Evolutionary conservation across 2,797 vertebrate species (phyloP), one percentile per base, ranked within the genome.

Genomic region (Meriones psammophilus): DNA sequence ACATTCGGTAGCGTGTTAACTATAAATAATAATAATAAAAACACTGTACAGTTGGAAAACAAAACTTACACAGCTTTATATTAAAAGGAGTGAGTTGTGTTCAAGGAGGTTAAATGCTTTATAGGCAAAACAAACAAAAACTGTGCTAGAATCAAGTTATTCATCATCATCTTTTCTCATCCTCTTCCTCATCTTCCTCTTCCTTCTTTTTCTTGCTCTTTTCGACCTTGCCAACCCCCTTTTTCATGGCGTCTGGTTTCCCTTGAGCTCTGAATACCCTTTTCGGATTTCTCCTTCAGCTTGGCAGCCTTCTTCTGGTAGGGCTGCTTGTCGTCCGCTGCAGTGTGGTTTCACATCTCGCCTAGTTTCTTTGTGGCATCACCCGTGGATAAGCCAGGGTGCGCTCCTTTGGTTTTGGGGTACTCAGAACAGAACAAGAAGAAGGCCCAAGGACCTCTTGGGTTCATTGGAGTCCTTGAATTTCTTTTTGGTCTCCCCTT

Each of bases 91-190:
- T 46, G 73, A 76, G 24, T 46, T 76, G 39, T 76, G 99, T 99
- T 99, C 99, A 99, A 98, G 60, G 78, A 24, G 99, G 98, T 99
- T 99, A 99, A 99, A 99, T 99, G 99, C 99, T 99, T 99, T 99
- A 99, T 99, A 99, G 99, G 99, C 99, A 99, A 99, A 98, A 99
- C 99, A 98, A 98, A 50, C 50, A 50, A 50, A 50, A 50, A 50
- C 39, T 84, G 5, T 84, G 5, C 26, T 20, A 6, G 26, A 66
- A 84, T 15, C 15, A 30, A 66, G 9, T 66, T 84, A 30, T 6
- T 58, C 79, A 20, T 58, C 10, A 8, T 36, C n/a, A 42, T 42
- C 8, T 62, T 6, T 12, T 42, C 15, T 50, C 50, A 50, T 50
- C 50, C 42, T 60, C n/a, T 33, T n/a, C 2, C 8, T 50, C 50